phyloP scores from a whole-genome alignment of 2,797 vertebrate genomes.

The Petrocephalus sullivani region DNA sequence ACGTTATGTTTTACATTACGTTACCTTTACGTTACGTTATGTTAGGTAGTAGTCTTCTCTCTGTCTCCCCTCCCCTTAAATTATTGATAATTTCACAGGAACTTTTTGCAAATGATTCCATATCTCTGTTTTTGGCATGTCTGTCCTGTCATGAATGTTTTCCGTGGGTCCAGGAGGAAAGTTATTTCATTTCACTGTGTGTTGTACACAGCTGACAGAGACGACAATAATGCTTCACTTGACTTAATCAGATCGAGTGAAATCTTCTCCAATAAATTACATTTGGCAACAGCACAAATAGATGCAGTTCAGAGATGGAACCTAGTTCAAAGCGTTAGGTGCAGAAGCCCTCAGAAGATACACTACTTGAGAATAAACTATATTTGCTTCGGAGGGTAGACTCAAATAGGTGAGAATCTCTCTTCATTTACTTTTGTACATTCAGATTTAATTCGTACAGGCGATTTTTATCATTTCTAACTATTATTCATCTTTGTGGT shows the following conservation, averaged over 20 bases:
- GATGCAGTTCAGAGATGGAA: neutral
- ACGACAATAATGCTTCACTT: neutral
- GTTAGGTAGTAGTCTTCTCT: neutral
- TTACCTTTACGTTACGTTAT: neutral
- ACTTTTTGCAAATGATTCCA: neutral
- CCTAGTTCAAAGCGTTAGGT: neutral
- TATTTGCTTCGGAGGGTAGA: neutral
- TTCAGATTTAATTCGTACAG: constrained; percentile 16
- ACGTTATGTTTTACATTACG: neutral
- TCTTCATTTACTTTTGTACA: constrained; percentile 16
- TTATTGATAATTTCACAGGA: neutral
- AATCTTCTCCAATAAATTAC: constrained; percentile 12
- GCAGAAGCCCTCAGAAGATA: neutral
- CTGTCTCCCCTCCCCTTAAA: neutral
- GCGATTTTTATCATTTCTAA: constrained; percentile 43
- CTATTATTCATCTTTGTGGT: constrained; percentile 48
- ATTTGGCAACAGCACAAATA: neutral
- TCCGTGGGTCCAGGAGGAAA: neutral
- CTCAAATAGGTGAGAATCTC: constrained; percentile 10
- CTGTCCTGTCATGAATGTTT: neutral
- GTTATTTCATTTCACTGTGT: neutral
- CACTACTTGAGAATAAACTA: neutral
- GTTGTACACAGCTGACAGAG: neutral
- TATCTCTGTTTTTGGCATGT: neutral
- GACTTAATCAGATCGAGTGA: neutral